Evolutionary conservation across 2,113 vertebrate genomes (phyloP).

Genomic region (Puma concolor): DNA sequence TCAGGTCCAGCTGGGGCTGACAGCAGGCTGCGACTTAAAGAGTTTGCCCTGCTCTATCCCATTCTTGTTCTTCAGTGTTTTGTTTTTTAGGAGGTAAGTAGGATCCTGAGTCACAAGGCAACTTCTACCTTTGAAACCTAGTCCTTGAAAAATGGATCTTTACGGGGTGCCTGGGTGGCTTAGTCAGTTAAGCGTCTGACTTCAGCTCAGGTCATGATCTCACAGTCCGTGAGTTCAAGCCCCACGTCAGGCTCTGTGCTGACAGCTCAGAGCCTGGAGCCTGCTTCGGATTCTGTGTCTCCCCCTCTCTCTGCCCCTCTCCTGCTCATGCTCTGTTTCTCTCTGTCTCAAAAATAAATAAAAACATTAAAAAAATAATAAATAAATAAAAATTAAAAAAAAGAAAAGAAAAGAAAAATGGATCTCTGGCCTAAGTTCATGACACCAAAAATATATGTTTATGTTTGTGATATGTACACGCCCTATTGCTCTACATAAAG

Average conservation of each 20-base stretch:
- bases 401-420: not conserved
- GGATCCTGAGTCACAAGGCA: not conserved
- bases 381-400: too few species aligned
- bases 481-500: not conserved
- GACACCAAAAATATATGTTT: not conserved
- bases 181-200: too few species aligned
- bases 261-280: too few species aligned
- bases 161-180: not conserved
- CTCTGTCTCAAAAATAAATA: too few species aligned
- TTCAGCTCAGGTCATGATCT: too few species aligned
- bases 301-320: too few species aligned
- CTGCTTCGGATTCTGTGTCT: too few species aligned
- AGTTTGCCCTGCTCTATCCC: constrained; percentile 39
- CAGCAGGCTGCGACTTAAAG: constrained; percentile 10
- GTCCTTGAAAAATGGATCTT: not conserved
- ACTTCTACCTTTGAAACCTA: not conserved
- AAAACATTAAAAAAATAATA: too few species aligned
- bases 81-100: not conserved
- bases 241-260: too few species aligned
- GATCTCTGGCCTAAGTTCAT: not conserved
- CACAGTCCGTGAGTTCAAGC: too few species aligned
- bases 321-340: too few species aligned
- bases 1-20: not conserved
- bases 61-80: constrained; percentile 45
- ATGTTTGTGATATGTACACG: not conserved